phyloP scores from a whole-genome alignment of 2,888 invertebrate species.

The Hipparchia sbordonii region DNA sequence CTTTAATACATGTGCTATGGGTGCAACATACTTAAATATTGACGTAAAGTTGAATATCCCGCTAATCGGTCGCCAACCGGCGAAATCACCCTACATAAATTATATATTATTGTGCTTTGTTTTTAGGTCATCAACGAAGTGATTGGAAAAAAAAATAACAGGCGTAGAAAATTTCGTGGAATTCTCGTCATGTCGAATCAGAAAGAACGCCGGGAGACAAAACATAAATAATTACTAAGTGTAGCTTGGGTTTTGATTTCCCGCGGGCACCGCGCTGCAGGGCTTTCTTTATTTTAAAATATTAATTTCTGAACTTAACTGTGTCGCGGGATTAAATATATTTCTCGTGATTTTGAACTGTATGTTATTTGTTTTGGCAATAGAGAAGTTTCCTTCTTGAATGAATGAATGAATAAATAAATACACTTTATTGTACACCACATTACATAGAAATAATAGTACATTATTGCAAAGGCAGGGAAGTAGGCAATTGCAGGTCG shows the following conservation, averaged over 20 bases:
- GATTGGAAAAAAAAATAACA: not conserved
- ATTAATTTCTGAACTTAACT: slow-evolving; percentile 44
- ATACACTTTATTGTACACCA: too few species aligned
- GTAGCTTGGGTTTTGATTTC: slow-evolving; percentile 14
- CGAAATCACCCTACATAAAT: too few species aligned
- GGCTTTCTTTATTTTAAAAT: slow-evolving; percentile 17
- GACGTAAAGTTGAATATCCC: too few species aligned
- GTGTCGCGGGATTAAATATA: slow-evolving; percentile 26
- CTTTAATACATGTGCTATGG: too few species aligned
- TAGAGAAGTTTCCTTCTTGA: too few species aligned
- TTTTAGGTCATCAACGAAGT: not conserved
- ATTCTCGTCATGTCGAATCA: not conserved
- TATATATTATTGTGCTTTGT: too few species aligned
- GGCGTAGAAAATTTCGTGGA: not conserved
- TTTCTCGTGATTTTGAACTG: not conserved
- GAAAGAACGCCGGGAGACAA: slow-evolving; percentile 16
- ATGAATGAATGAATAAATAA: too few species aligned
- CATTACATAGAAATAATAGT: too few species aligned
- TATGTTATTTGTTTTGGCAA: not conserved
- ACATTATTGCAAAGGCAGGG: too few species aligned
- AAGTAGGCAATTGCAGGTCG: too few species aligned
- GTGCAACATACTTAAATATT: too few species aligned
- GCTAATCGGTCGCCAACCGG: too few species aligned
- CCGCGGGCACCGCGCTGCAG: slow-evolving; percentile 13
- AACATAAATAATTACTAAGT: not conserved